Conservation (phyloP, 2,113 vertebrate genomes). For the Micromys minutus region DNA sequence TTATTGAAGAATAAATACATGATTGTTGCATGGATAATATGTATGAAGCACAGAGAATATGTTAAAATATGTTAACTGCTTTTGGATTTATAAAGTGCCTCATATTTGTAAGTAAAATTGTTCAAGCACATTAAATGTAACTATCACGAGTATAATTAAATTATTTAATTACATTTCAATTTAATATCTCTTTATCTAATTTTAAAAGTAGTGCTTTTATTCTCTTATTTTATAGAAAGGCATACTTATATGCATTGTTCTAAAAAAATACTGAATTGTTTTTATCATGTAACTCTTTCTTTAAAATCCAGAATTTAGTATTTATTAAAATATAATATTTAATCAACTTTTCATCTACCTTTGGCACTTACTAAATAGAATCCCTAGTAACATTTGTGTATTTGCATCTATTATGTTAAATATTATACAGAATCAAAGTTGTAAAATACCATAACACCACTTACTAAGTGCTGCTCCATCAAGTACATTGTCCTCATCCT, state of each 20-base stretch:
- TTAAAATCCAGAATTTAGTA: background rate
- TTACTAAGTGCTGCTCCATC: background rate
- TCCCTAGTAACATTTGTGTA: background rate
- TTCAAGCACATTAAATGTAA: background rate
- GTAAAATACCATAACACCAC: background rate
- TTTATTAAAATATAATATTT: slow-evolving; percentile 48
- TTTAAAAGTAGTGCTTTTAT: background rate
- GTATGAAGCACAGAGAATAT: background rate
- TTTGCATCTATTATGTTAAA: background rate
- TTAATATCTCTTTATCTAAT: background rate
- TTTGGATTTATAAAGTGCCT: background rate
- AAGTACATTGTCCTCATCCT: background rate
- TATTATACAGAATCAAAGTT: background rate
- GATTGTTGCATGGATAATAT: background rate
- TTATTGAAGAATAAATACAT: background rate
- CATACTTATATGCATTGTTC: background rate
- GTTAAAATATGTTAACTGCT: background rate
- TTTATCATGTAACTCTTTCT: background rate
- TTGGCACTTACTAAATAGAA: background rate
- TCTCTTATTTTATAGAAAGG: background rate
- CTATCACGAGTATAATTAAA: slow-evolving; percentile 9
- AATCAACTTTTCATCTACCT: background rate
- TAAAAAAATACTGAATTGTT: background rate
- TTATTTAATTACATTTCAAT: background rate
- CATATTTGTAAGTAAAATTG: background rate